phyloP scores from a whole-genome alignment of 2,888 invertebrate genomes.

The Metellina segmentata region DNA sequence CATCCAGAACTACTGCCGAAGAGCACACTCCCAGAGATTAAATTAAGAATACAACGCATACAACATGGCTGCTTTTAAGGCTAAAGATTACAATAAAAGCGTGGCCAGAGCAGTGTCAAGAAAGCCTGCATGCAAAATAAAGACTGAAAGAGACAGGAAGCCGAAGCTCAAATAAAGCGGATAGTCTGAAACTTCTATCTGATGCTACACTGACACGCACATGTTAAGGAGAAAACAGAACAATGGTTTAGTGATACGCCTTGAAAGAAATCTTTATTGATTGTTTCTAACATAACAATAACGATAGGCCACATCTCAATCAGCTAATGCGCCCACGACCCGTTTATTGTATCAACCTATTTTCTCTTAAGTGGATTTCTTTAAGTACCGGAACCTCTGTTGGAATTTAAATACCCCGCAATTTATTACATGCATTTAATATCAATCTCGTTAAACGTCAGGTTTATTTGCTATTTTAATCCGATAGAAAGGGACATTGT shows the following conservation, averaged over 20 bases:
- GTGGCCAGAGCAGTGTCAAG: not conserved
- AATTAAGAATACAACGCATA: not conserved
- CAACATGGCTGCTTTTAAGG: not conserved
- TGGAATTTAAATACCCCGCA: not conserved
- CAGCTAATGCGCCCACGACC: not conserved
- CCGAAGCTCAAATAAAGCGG: not conserved
- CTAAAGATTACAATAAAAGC: not conserved
- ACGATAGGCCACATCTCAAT: conserved; percentile 4
- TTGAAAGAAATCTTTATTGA: conserved; percentile 7
- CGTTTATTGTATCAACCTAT: not conserved
- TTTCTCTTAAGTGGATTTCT: not conserved
- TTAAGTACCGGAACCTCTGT: conserved; percentile 1
- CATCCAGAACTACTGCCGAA: too few relatives aligned
- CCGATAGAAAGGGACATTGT: too few relatives aligned
- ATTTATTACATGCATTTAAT: conserved; percentile 3
- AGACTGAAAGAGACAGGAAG: not conserved
- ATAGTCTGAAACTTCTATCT: not conserved
- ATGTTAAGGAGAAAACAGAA: not conserved
- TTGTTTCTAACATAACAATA: not conserved
- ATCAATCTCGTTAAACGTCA: not conserved
- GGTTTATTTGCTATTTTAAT: not conserved
- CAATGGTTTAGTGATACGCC: not conserved
- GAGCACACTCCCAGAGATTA: not conserved
- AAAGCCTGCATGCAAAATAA: not conserved
- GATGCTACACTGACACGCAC: not conserved